These are phyloP conservation scores for Rana temporaria DNA, from an alignment of 2,113 vertebrate genomes.

Conservation along the genomic window DNA sequence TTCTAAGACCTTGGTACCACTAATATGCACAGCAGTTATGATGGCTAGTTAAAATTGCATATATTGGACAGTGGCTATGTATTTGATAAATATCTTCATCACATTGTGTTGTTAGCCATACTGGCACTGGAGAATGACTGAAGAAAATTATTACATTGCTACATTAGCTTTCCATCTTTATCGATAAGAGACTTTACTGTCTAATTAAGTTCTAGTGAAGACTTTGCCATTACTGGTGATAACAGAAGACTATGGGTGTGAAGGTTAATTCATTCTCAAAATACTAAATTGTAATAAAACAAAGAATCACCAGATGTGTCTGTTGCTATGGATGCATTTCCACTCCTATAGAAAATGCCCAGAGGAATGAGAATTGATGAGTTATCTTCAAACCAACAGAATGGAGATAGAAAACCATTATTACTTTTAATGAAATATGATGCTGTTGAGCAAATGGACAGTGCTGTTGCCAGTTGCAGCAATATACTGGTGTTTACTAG, in stretches of 20 bases:
- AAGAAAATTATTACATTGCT: background rate
- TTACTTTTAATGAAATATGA: too few species aligned
- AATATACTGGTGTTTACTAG: too few species aligned
- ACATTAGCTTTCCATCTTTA: background rate
- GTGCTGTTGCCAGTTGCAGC: too few species aligned
- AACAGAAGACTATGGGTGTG: background rate
- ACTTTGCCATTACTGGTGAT: background rate
- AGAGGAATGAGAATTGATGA: slow-evolving; percentile 26
- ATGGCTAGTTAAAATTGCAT: too few species aligned
- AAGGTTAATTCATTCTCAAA: slow-evolving; percentile 7
- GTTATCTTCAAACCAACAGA: background rate
- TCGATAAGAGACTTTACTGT: background rate
- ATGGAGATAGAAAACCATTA: too few species aligned
- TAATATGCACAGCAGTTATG: too few species aligned
- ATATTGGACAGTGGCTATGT: too few species aligned
- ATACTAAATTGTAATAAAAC: background rate
- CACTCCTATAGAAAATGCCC: slow-evolving; percentile 4
- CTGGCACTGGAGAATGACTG: background rate
- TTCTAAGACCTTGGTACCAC: too few species aligned
- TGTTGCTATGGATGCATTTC: slow-evolving; percentile 17
- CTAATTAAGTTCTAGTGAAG: background rate
- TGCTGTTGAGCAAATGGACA: too few species aligned
- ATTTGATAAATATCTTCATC: too few species aligned
- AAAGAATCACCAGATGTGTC: background rate
- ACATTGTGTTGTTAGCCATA: too few species aligned